Base-by-base conservation (phyloP, 2,797 vertebrate species). In the Calcarius lapponicus region DNA sequence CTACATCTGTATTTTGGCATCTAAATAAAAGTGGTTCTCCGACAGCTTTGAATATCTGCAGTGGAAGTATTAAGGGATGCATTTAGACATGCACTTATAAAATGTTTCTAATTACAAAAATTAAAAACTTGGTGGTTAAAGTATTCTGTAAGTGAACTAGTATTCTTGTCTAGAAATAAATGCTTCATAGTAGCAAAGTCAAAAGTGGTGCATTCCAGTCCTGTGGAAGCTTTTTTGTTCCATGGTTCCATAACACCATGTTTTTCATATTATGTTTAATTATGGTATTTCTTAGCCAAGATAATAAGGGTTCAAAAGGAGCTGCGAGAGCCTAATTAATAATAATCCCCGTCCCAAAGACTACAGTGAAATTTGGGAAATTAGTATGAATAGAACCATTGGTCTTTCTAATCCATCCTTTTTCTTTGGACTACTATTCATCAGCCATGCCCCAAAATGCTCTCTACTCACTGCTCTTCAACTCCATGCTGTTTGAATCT, bases 361-460 rank as follows among this genome's bases (percentile, higher is more conserved):
- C 32, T n/a, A 47, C 51, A 71, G 10, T 75, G 82, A 93, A 88
- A 88, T 78, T 80, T 89, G 45, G 73, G 65, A 96, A 96, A 96
- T 95, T 66, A 88, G 32, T 38, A 53, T 40, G 64, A 87, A 69
- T 67, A 91, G 36, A 86, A 71, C n/a, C 58, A 60, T 13, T 72
- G 42, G 58, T 88, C 75, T 80, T 91, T 80, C 86, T 92, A 96
- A 93, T 94, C 61, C 80, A 47, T 53, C 20, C 43, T 57, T 94
- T 91, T 93, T 76, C 61, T 90, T 70, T 81, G 74, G 67, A 7
- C 34, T 93, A 58, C 36, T 93, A 34, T 82, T 95, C 67, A 81
- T 91, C 60, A 93, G 38, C 34, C 10, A 29, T 75, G 73, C 64
- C 88, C 51, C 69, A 65, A 80, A 95, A 83, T 86, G 43, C 38